Base-by-base conservation (phyloP, 1,140 invertebrate genomes). In the Fopius arisanus region DNA sequence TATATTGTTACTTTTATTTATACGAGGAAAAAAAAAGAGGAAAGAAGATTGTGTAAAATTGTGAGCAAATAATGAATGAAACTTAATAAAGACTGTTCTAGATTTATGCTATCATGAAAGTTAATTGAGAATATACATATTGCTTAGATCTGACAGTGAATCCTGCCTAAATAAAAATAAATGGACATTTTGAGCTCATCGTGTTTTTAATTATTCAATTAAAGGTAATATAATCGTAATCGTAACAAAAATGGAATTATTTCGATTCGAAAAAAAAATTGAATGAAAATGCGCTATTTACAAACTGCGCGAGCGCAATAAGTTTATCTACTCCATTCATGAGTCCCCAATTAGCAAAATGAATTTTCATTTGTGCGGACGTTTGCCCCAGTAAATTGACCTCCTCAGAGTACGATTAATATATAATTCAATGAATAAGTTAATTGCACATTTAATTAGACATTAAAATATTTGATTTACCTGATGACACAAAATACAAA, bases 81-180 rank as follows among this genome's bases (percentile, higher is more conserved):
- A 75, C 80, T 76, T 81, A 85, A 85, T 83, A 84, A 87, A 88
- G 84, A 86, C 85, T 88, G 85, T 86, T 86, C 77, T 71, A 77
- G 67, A 72, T 77, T 77, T 77, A 77, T 72, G 65, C 43, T 70
- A 68, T 48, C 10, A 23, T 48, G 43, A 33, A 19, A 9, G 28
- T 68, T 43, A 43, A 41, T 68, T 41, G 21, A 68, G 4, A 41
- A 43, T 21, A 43, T 48, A 26, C 33, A 37, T 37, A 37, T 37
- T 37, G 33, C 33, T 37, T 37, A 37, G 3, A 10, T 37, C 33
- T 37, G 33, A 37, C 33, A 37, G 33, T 37, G 9, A 12, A 37
- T 37, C 9, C 33, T 37, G 33, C 33, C 33, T 63, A 54, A 54
- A 26, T 26, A 26, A 66, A 67, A 59, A 28, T 23, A 51, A 51